Percentiles rank a stretch among this genome's conserved stretches.
Conservation (phyloP, 2,888 invertebrate species). For the Drosophila dives region DNA sequence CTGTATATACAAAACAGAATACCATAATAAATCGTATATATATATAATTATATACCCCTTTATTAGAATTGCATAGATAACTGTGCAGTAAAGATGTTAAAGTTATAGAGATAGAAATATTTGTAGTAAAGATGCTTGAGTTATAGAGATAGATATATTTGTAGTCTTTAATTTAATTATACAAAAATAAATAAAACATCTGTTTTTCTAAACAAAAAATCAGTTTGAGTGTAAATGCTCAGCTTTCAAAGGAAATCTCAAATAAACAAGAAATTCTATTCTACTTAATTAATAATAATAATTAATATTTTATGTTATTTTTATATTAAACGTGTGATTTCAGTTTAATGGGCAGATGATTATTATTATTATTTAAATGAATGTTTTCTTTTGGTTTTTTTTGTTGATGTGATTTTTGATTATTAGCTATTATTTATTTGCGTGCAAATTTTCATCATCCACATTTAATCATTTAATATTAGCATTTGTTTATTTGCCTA, state of each 20-base stretch:
- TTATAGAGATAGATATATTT: not conserved
- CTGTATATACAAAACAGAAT: no score
- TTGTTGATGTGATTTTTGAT: conserved; percentile 13
- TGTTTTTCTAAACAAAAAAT: not conserved
- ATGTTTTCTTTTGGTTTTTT: conserved; percentile 8
- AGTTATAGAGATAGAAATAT: not conserved
- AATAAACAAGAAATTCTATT: not conserved
- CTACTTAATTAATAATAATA: not conserved
- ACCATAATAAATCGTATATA: no score
- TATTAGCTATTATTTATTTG: conserved; percentile 25
- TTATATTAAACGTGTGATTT: conserved; percentile 20
- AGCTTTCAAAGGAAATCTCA: not conserved
- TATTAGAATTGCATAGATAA: not conserved
- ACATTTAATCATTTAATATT: not conserved
- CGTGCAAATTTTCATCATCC: conserved; percentile 8
- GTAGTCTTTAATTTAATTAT: not conserved
- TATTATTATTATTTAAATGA: no score
- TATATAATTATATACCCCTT: not conserved
- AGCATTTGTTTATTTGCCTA: conserved; percentile 13
- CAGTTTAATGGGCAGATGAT: not conserved
- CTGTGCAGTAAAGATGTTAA: not conserved
- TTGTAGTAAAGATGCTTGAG: no score
- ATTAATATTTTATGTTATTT: not conserved
- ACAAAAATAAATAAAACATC: not conserved
- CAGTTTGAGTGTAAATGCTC: not conserved